Evolutionary conservation across 2,797 vertebrate genomes (phyloP).

Genomic region (Phalloptychus januarius): DNA sequence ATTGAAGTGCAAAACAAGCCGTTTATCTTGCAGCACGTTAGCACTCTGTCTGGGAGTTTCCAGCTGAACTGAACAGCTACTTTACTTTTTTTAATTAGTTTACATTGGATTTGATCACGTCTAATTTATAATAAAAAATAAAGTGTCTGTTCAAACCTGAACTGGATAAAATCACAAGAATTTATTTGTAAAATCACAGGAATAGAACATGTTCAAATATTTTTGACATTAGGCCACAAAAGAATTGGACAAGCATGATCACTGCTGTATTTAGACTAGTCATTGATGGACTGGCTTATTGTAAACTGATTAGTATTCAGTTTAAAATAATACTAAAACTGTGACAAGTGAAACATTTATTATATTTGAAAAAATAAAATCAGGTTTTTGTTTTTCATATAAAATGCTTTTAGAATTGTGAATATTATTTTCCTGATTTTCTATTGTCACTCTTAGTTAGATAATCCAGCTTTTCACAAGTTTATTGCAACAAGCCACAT

Average conservation of each 20-base stretch:
- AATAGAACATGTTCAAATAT: background rate
- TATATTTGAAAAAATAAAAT: background rate
- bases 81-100: background rate
- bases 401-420: background rate
- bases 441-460: background rate
- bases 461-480: conserved; percentile 27
- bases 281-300: background rate
- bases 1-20: background rate
- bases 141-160: background rate
- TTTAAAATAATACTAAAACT: background rate
- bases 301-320: background rate
- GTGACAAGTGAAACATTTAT: background rate
- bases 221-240: background rate
- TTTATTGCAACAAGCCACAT: conserved; percentile 43
- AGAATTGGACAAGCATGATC: background rate
- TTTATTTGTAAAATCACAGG: background rate
- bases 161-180: background rate
- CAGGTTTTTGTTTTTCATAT: background rate
- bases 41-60: background rate
- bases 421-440: background rate
- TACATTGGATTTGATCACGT: background rate
- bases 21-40: background rate
- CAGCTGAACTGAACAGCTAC: background rate
- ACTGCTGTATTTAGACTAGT: background rate
- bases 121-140: background rate